phyloP scores from a whole-genome alignment of 2,113 vertebrate species.

The Rhegmatorhina hoffmannsi region DNA sequence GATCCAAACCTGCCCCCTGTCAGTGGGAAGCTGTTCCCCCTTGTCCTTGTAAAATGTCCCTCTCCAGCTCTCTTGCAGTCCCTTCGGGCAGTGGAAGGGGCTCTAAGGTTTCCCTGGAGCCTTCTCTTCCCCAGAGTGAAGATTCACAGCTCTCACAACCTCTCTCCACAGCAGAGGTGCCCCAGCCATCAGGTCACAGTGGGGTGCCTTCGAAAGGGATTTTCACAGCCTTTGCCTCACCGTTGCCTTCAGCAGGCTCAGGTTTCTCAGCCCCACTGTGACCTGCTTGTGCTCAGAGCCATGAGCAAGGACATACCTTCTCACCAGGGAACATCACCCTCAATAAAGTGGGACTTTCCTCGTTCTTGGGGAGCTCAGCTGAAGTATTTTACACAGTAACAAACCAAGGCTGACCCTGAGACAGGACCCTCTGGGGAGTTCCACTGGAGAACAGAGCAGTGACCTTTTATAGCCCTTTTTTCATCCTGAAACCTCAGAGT shows the following conservation, averaged over 20 bases:
- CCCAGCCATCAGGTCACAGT: background rate
- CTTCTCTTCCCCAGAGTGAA: background rate
- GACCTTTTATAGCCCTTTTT: background rate
- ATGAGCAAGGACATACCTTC: background rate
- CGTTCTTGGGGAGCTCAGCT: background rate
- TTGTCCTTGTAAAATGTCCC: background rate
- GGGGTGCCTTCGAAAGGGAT: background rate
- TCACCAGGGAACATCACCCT: background rate
- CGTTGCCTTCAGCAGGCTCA: accelerated
- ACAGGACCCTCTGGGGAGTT: background rate
- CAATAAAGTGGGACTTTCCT: background rate
- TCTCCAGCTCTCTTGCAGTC: background rate
- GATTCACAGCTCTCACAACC: background rate
- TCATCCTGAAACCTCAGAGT: background rate
- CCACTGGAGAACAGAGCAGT: background rate
- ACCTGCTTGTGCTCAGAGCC: background rate
- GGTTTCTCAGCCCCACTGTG: background rate
- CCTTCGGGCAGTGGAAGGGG: background rate
- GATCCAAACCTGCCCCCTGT: background rate
- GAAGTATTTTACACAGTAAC: background rate
- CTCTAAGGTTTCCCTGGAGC: background rate
- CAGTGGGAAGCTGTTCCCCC: background rate
- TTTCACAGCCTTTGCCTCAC: background rate
- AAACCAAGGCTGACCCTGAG: background rate
- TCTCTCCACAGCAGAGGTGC: background rate